phyloP scores from a whole-genome alignment of 2,113 vertebrate genomes.

The Caracal caracal region DNA sequence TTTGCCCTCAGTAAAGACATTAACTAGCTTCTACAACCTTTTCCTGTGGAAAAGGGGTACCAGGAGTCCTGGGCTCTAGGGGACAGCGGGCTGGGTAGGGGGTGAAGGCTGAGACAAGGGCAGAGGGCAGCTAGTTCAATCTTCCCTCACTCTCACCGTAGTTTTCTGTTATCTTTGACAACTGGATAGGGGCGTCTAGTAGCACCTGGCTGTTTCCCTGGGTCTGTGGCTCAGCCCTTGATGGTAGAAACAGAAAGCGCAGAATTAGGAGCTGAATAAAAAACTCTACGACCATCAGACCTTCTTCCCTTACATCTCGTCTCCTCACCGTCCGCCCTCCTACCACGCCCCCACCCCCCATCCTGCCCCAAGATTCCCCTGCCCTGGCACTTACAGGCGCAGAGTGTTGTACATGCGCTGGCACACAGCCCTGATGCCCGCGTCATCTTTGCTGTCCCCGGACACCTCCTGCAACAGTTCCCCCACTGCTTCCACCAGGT shows the following conservation, averaged over 20 bases:
- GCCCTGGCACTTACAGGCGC: conserved; percentile 88
- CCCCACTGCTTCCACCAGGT: conserved; percentile 95
- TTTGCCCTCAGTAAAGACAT: background rate
- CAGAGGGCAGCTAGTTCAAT: background rate
- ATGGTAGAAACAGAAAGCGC: background rate
- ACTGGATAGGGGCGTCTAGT: conserved; percentile 95
- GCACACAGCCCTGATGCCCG: conserved; percentile 93
- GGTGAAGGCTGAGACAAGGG: background rate
- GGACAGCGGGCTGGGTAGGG: background rate
- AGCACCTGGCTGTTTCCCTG: conserved; percentile 89
- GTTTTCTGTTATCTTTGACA: conserved; percentile 93
- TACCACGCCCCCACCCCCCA: background rate
- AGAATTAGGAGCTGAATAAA: background rate
- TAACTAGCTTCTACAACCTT: background rate
- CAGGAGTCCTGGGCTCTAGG: background rate
- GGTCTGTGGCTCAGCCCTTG: conserved; percentile 83
- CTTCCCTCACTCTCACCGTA: conserved; percentile 85
- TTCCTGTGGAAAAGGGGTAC: background rate
- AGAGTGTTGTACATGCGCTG: conserved; percentile 97
- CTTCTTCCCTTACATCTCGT: background rate
- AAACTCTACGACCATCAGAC: background rate
- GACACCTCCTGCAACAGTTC: conserved; percentile 95
- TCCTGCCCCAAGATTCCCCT: background rate
- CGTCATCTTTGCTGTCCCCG: conserved; percentile 93
- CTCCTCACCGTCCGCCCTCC: background rate